These are phyloP conservation scores for Catharus ustulatus DNA, from an alignment of 2,797 vertebrate genomes.

Conservation along the genomic window DNA sequence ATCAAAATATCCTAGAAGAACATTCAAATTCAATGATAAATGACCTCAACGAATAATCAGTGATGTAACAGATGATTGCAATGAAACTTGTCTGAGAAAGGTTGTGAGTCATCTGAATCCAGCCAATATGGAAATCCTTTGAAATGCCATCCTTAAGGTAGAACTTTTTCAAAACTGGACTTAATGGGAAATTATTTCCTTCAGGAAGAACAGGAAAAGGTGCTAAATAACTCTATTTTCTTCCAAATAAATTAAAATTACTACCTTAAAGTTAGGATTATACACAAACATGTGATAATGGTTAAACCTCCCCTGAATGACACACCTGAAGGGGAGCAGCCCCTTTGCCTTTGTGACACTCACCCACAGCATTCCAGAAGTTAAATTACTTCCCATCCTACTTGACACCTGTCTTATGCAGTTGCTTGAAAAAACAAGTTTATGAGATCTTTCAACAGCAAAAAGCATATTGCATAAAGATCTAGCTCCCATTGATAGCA, in stretches of 20 bases:
- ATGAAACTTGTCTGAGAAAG: background rate
- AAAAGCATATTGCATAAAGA: background rate
- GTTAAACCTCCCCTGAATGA: background rate
- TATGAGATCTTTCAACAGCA: background rate
- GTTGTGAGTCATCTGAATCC: background rate
- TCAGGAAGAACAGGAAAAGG: background rate
- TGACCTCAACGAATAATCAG: background rate
- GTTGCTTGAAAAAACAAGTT: background rate
- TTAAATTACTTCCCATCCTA: background rate
- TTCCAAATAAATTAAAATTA: background rate
- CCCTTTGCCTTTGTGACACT: background rate
- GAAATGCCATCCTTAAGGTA: background rate
- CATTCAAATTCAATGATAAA: background rate
- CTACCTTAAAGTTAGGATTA: background rate
- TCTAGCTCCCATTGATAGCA: background rate
- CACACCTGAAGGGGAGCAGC: background rate
- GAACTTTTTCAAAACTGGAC: background rate
- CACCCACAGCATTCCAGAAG: background rate
- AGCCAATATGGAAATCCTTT: background rate
- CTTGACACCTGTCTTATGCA: background rate
- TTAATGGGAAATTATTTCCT: background rate
- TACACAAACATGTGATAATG: background rate
- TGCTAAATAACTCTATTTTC: background rate
- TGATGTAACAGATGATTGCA: background rate
- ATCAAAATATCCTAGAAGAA: background rate